Evolutionary conservation across 1,140 invertebrate genomes (phyloP).

Genomic region (Trichogramma pretiosum): DNA sequence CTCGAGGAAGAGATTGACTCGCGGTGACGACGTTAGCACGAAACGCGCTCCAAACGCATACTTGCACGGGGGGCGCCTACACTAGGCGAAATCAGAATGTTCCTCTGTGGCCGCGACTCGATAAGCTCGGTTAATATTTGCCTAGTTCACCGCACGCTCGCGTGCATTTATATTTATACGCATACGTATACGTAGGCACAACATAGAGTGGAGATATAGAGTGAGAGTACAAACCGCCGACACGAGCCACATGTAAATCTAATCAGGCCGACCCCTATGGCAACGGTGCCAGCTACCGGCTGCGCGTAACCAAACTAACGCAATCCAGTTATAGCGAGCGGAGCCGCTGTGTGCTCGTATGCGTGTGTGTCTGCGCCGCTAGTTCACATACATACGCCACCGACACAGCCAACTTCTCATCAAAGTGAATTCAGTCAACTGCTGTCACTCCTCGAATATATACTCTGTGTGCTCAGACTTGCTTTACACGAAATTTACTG

Average conservation of each 20-base stretch:
- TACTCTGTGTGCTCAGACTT: too few species aligned
- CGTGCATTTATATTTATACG: too few species aligned
- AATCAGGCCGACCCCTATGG: conserved; percentile 24
- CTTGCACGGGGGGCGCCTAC: too few species aligned
- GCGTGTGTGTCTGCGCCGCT: conserved; percentile 1
- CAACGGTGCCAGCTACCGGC: conserved; percentile 1
- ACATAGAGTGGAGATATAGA: too few species aligned
- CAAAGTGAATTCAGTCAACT: conserved; percentile 20
- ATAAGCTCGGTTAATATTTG: conserved; percentile 24
- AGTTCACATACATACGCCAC: neutral
- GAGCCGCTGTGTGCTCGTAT: too few species aligned
- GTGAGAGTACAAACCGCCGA: too few species aligned
- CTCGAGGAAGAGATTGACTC: neutral
- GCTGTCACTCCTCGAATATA: neutral
- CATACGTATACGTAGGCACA: conserved; percentile 5
- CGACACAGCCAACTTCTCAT: conserved; percentile 12
- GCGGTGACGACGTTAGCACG: too few species aligned
- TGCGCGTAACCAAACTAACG: conserved; percentile 30
- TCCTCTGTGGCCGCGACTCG: neutral
- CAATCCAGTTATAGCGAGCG: conserved; percentile 27
- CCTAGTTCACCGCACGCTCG: conserved; percentile 5
- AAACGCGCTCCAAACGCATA: too few species aligned
- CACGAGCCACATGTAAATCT: conserved; percentile 31
- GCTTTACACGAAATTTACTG: too few species aligned
- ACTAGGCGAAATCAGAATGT: conserved; percentile 10